Evolutionary conservation across 2,888 invertebrate genomes (phyloP), one percentile per base, ranked within the genome.

Genomic region (Caenorhabditis drosophilae): DNA sequence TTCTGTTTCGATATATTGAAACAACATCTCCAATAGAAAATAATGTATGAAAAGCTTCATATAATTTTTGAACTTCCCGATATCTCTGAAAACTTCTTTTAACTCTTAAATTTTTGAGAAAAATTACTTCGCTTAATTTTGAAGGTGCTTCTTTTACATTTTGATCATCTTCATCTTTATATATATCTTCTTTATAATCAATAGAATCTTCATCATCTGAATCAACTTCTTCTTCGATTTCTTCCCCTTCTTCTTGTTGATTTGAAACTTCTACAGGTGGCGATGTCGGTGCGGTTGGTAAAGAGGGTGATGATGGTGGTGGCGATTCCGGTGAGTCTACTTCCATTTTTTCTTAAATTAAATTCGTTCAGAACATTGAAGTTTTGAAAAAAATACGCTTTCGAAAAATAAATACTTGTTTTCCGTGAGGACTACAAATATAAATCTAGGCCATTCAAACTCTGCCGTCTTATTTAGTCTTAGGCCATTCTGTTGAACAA

Each of bases 1-100:
- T 16, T 0, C 63, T 57, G 36, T 58, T 64, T 20, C 63, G 35
- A 22, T 64, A 64, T 23, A 64, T 64, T 25, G 46, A 16, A 1
- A 45, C 40, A 2, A 64, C 23, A 42, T 64, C 63, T 2, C 63
- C 63, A n/a, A 49, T 36, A 11, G 40, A 35, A 2, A 40, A n/a
- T 7, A 57, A 18, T 26, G 23, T 22, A n/a, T 47, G n/a, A 12
- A 62, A 62, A 1, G 31, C 6, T 27, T 62, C 62, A 23, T 42
- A 42, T 3, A 42, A 2, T 23, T 42, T 22, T 15, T 18, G 9
- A 2, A 23, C 23, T 31, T 12, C 31, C 6, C 31, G 31, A 12
- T 31, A 31, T 12, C 12, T 31, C 31, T 31, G 12, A 31, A 31
- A 31, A 31, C 12, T 31, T 31, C 7, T 31, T 31, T 31, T 31